These are phyloP conservation scores for Hirtodrosophila confusa DNA, from an alignment of 2,888 invertebrate genomes.

Conservation along the genomic window DNA sequence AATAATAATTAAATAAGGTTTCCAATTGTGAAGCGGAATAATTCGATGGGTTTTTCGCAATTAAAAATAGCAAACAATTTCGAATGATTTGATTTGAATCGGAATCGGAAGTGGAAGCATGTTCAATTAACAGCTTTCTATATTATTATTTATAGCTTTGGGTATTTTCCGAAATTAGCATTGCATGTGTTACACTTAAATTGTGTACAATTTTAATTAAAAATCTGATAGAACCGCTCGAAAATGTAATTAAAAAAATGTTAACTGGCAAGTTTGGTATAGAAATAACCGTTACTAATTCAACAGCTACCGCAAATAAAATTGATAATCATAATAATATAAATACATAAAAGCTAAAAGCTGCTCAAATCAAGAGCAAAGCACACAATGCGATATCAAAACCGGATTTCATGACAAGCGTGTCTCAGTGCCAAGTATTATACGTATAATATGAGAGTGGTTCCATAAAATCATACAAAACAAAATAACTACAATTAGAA, in stretches of 20 bases:
- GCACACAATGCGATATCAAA: conserved; percentile 43
- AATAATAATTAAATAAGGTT: too few relatives aligned
- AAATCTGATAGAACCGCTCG: conserved; percentile 13
- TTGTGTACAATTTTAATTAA: conserved; percentile 6
- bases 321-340: conserved; percentile 29
- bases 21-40: too few relatives aligned
- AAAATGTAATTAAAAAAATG: conserved; percentile 7
- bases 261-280: conserved; percentile 27
- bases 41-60: too few relatives aligned
- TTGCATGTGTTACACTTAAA: conserved; percentile 21
- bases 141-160: background rate
- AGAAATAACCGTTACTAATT: conserved; percentile 40
- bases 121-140: too few relatives aligned
- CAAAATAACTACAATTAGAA: conserved; percentile 21
- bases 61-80: too few relatives aligned
- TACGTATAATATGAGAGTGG: conserved; percentile 16
- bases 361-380: conserved; percentile 57
- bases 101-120: too few relatives aligned
- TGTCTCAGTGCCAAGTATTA: conserved; percentile 30
- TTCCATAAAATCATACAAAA: conserved; percentile 13
- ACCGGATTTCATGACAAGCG: conserved; percentile 61
- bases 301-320: conserved; percentile 44
- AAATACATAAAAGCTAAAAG: conserved; percentile 28
- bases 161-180: conserved; percentile 5
- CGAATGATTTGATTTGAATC: too few relatives aligned